Evolutionary conservation across 2,113 vertebrate species (phyloP).

Genomic region (Gambusia affinis): DNA sequence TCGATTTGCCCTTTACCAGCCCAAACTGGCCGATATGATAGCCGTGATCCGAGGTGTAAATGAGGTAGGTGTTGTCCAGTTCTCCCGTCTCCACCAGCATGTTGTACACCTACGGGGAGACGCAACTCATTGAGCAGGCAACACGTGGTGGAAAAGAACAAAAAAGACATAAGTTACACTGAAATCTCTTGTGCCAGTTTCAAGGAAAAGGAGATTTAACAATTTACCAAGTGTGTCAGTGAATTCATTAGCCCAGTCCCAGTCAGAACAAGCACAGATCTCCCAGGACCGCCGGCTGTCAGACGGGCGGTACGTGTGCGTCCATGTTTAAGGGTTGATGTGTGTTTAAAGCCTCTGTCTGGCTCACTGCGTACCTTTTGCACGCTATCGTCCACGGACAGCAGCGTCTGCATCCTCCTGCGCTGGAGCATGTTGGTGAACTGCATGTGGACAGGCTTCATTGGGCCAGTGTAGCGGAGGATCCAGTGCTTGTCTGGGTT

Average conservation of each 20-base stretch:
- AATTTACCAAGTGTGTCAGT: conserved; percentile 70
- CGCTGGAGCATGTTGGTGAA: conserved; percentile 98
- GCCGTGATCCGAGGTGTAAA: conserved; percentile 96
- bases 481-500: conserved; percentile 99
- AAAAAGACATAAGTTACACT: conserved; percentile 28
- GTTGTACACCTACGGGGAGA: conserved; percentile 86
- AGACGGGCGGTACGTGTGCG: conserved; percentile 31
- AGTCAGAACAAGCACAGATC: conserved; percentile 69
- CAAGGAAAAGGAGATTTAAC: conserved; percentile 53
- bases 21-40: conserved; percentile 99
- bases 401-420: conserved; percentile 91
- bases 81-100: conserved; percentile 91
- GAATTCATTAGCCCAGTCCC: conserved; percentile 62
- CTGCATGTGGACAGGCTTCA: conserved; percentile 98
- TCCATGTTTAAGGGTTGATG: conserved; percentile 6
- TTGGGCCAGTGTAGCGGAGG: conserved; percentile 95
- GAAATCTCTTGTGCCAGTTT: conserved; percentile 54
- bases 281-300: conserved; percentile 59
- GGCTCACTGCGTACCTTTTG: conserved; percentile 82
- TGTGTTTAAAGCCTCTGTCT: conserved; percentile 27
- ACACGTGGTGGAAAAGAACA: neutral
- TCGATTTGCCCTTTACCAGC: conserved; percentile 97
- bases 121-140: conserved; percentile 23
- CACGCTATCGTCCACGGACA: conserved; percentile 96
- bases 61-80: conserved; percentile 94